Evolutionary conservation across 2,888 invertebrate species (phyloP).

Genomic region (Lysandra bellargus): DNA sequence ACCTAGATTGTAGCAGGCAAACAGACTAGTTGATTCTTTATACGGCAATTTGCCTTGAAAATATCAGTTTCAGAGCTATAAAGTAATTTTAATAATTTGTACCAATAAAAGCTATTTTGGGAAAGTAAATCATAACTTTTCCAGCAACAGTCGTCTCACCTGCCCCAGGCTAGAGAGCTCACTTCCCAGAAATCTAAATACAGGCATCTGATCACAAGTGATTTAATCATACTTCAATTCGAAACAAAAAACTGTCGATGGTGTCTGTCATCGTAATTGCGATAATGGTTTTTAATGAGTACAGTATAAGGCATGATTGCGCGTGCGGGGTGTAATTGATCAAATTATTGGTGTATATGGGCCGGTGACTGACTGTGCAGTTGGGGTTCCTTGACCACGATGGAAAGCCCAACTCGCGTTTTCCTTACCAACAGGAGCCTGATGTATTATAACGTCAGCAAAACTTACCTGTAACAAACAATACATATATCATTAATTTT

Average conservation of each 20-base stretch:
- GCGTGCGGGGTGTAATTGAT: constrained; percentile 12
- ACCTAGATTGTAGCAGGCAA: not conserved
- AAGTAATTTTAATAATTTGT: too few relatives aligned
- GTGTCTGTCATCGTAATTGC: not conserved
- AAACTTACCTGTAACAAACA: constrained; percentile 34
- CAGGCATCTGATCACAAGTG: constrained; percentile 1
- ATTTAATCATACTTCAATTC: constrained; percentile 1
- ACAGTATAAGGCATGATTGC: constrained; percentile 22
- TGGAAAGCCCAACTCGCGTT: not conserved
- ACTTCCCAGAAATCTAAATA: not conserved
- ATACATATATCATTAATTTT: not conserved
- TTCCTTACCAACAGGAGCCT: not conserved
- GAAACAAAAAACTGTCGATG: not conserved
- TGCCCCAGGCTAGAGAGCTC: not conserved
- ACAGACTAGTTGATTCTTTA: not conserved
- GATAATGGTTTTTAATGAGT: constrained; percentile 1
- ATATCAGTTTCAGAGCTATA: too few relatives aligned
- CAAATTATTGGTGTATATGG: constrained; percentile 29
- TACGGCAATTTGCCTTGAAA: too few relatives aligned
- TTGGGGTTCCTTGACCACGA: constrained; percentile 23
- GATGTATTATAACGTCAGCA: not conserved
- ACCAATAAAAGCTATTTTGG: not conserved
- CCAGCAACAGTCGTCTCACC: not conserved
- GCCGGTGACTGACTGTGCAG: not conserved
- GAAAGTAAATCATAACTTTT: not conserved